Percentiles rank a stretch among this genome's conserved stretches.
phyloP scores from a whole-genome alignment of 2,888 invertebrate species.

The Lamellibrachia satsuma region DNA sequence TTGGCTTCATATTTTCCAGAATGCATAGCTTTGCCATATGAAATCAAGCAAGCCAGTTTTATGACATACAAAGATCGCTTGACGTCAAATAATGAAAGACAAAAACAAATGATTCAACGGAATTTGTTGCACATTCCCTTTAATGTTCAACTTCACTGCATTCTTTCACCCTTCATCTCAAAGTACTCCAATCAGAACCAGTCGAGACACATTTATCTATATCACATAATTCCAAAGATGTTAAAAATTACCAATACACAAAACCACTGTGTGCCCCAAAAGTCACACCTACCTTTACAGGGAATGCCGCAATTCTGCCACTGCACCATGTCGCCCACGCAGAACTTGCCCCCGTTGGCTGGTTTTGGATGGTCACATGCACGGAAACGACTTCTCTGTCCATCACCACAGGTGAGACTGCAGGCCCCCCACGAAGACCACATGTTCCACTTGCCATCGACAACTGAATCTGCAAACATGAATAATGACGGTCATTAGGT shows the following conservation, averaged over 20 bases:
- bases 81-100: no score
- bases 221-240: not conserved
- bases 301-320: constrained; percentile 23
- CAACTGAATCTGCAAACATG: not conserved
- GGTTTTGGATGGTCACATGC: constrained; percentile 31
- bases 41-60: no score
- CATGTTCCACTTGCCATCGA: constrained; percentile 29
- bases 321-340: constrained; percentile 25
- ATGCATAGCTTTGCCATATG: no score
- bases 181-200: not conserved
- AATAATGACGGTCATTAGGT: not conserved
- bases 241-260: not conserved
- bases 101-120: no score
- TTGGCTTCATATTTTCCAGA: no score
- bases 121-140: no score
- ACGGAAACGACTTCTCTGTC: constrained; percentile 24
- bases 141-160: no score
- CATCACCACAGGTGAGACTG: constrained; percentile 25
- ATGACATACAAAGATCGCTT: no score
- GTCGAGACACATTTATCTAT: not conserved
- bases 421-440: constrained; percentile 29
- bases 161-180: no score
- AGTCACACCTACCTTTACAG: constrained; percentile 28
- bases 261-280: not conserved
- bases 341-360: constrained; percentile 31